Base-by-base conservation (phyloP, 2,888 invertebrate species). In the Pterostichus madidus region DNA sequence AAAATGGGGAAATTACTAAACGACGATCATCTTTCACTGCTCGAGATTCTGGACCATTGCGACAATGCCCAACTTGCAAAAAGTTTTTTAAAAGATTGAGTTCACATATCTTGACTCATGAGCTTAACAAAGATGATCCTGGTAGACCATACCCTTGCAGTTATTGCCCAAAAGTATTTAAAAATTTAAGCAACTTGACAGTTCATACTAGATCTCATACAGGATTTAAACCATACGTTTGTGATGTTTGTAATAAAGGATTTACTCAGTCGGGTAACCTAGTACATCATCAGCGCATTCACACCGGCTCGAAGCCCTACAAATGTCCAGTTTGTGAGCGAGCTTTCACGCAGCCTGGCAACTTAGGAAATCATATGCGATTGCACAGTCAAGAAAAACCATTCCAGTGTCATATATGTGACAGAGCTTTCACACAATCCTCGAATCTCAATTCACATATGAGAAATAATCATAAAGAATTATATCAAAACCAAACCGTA, bases 81-180 rank as follows among this genome's bases (percentile, higher is more conserved):
- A 89, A 90, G 61, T 87, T 56, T 56, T 90, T 89, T 87, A 89
- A 86, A 86, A 88, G 85, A 88, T 91, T 88, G 91, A 91, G 87
- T 88, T 91, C 87, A 83, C 90, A 92, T 85, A 89, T 92, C 5
- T 85, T 88, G 35, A 90, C 90, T 85, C 90, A 90, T 83, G 87
- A 88, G 82, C 86, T 88, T 76, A 83, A 86, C 5, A 86, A 85
- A 77, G 84, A 86, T 32, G 85, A 86, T 44, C 86, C 87, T 7
- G 86, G 86, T 76, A 87, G 88, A 83, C 86, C 86, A 7, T 84
- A 88, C 11, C 86, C 86, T 0, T 89, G 89, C 80, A 85, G 85
- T 56, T 87, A 86, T 83, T 88, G 89, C 83, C 85, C 85, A 83
- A 89, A 88, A 85, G 84, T 85, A 15, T 89, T 89, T 84, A 88